Evolutionary conservation across 1,140 invertebrate species (phyloP), one percentile per base, ranked within the genome.

Genomic region (Epicauta chinensis): DNA sequence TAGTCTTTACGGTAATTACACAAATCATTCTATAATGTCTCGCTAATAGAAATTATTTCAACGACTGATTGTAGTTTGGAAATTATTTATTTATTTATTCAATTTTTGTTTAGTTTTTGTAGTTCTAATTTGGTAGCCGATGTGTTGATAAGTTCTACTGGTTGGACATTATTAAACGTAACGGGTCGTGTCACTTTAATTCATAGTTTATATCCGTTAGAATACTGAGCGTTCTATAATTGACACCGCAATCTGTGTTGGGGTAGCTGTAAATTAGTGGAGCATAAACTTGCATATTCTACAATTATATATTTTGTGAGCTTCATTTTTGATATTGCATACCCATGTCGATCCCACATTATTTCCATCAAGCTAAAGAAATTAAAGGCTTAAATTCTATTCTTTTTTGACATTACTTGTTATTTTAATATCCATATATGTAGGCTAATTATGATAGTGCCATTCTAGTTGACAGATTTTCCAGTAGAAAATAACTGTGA

Each of bases 101-200:
- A n/a, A n/a, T n/a, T n/a, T n/a, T n/a, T n/a, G n/a, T n/a, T n/a
- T n/a, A n/a, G n/a, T n/a, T n/a, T n/a, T n/a, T n/a, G n/a, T n/a
- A n/a, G n/a, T n/a, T n/a, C n/a, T n/a, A n/a, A n/a, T n/a, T n/a
- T n/a, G n/a, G n/a, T n/a, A 23, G 7, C 23, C 23, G 7, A 23
- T 23, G 23, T 23, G 23, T 23, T 23, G 23, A 23, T 23, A 23
- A 23, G 23, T 23, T 23, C 7, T 23, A 23, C 23, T 23, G 7
- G 23, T 23, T 23, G 23, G 23, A 23, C 23, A 23, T 23, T 23
- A 23, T 23, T 23, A 23, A 47, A 38, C 30, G 56, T 59, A 56
- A 59, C 58, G 58, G 58, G 49, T 61, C 57, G 53, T 51, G 59
- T 54, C 55, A 53, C 52, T 58, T 56, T 59, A 59, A 61, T 56